Evolutionary conservation across 2,888 invertebrate species (phyloP), one percentile per base, ranked within the genome.

Genomic region (Aleiodes testaceus): DNA sequence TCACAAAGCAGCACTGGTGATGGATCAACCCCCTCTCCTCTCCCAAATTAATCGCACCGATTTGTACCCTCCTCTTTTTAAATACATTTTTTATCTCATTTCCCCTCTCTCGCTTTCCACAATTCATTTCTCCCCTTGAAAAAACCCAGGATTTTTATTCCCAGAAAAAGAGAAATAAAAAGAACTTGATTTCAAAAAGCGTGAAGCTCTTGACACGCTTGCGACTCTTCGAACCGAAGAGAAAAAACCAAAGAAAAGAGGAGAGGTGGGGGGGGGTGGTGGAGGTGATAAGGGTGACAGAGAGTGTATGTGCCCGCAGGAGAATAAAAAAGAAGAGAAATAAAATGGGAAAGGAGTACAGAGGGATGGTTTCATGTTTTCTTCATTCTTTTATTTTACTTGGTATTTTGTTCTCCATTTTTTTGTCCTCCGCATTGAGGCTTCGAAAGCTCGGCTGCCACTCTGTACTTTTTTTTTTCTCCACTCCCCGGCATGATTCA

Each of bases 11-110:
- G 14, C 55, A 63, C 42, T 72, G 67, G 73, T 76, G 76, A 76
- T 76, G 76, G 76, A 76, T 76, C 76, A 74, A 74, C 70, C 26
- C 26, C 3, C 26, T n/a, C 26, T 22, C 22, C 22, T 4, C 22
- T 68, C 53, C 68, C 69, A 45, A 64, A 69, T 69, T 69, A 69
- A 69, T 69, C 63, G 64, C 64, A 26, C 64, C 69, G 64, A 69
- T 69, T 69, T 69, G 69, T 69, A 36, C 64, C 26, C 50, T 45
- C 52, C 44, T 52, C 26, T 11, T 55, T 30, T 55, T 55, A 30
- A 30, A 55, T 30, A 55, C 55, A 55, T 55, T 55, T 64, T 64
- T 61, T 14, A 30, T 53, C 18, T 44, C 42, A 1, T 50, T 52
- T 30, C 30, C 18, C 22, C n/a, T 26, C 44, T 9, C 18, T 45